Evolutionary conservation across 2,113 vertebrate species (phyloP).

Genomic region (Callionymus lyra): DNA sequence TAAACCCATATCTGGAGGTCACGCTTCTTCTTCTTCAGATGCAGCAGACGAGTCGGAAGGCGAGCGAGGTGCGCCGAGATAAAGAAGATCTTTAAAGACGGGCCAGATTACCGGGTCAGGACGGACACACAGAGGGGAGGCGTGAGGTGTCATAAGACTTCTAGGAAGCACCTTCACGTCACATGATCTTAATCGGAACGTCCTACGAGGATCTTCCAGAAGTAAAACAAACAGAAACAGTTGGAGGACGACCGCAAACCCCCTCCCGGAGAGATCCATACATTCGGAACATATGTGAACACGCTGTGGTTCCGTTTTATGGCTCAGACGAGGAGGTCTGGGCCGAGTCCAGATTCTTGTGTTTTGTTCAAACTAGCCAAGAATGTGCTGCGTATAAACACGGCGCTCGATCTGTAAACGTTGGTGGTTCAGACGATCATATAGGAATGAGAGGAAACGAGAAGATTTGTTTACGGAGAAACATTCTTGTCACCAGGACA

Average conservation of each 20-base stretch:
- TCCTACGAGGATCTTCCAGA: too few species aligned
- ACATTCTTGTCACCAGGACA: too few species aligned
- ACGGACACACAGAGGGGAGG: slow-evolving; percentile 10
- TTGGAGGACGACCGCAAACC: too few species aligned
- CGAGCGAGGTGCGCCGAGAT: slow-evolving; percentile 18
- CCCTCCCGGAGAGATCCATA: too few species aligned
- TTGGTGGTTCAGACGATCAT: slow-evolving; percentile 2
- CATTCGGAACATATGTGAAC: not conserved
- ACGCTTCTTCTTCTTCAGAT: slow-evolving; percentile 14
- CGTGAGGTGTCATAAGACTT: slow-evolving; percentile 32
- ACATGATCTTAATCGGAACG: slow-evolving; percentile 24
- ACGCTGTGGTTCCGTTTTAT: not conserved
- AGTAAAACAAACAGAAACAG: too few species aligned
- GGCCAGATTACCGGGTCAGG: slow-evolving; percentile 30
- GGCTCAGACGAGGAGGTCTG: not conserved
- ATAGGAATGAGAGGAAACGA: too few species aligned
- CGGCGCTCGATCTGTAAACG: slow-evolving; percentile 39
- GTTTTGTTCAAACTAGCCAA: slow-evolving; percentile 33
- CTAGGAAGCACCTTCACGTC: slow-evolving; percentile 43
- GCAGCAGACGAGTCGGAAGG: not conserved
- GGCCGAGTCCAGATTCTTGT: slow-evolving; percentile 7
- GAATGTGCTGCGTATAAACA: slow-evolving; percentile 50
- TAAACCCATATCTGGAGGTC: slow-evolving; percentile 19
- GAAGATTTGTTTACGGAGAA: too few species aligned
- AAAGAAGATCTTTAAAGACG: slow-evolving; percentile 32